These are phyloP conservation scores for Elegia similella DNA, from an alignment of 2,888 invertebrate species.

Conservation along the genomic window DNA sequence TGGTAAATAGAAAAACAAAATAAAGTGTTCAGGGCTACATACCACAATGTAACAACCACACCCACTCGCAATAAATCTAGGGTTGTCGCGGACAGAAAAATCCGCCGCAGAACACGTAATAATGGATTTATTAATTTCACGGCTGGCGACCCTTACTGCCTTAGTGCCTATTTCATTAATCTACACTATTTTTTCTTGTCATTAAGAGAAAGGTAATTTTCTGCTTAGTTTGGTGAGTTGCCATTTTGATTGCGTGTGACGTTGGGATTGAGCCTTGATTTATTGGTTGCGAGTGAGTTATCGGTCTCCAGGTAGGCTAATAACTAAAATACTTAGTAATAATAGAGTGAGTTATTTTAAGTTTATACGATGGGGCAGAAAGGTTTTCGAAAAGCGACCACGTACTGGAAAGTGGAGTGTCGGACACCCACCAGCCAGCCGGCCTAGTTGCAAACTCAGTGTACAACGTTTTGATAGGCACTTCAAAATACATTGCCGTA, in stretches of 20 bases:
- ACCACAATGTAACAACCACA: constrained; percentile 38
- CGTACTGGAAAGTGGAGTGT: no score
- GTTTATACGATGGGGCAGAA: no score
- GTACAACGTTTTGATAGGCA: no score
- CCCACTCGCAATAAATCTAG: constrained; percentile 60
- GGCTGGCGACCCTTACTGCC: constrained; percentile 42
- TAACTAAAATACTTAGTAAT: not conserved
- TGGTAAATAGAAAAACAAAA: not conserved
- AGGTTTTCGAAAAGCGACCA: no score
- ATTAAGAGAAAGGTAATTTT: constrained; percentile 11
- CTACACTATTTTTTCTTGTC: constrained; percentile 8
- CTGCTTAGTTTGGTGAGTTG: not conserved
- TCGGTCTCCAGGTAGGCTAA: not conserved
- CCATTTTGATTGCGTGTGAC: constrained; percentile 6
- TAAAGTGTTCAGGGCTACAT: constrained; percentile 26
- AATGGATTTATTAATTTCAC: constrained; percentile 75
- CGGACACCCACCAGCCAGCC: no score
- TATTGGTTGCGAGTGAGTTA: not conserved
- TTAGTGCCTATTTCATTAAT: constrained; percentile 18
- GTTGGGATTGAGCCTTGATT: constrained; percentile 5
- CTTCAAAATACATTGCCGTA: no score
- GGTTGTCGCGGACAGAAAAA: constrained; percentile 69
- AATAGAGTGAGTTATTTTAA: no score
- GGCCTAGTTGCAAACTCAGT: no score
- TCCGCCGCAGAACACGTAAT: constrained; percentile 58